Evolutionary conservation across 2,113 vertebrate species (phyloP).

Genomic region (Pygoscelis adeliae): DNA sequence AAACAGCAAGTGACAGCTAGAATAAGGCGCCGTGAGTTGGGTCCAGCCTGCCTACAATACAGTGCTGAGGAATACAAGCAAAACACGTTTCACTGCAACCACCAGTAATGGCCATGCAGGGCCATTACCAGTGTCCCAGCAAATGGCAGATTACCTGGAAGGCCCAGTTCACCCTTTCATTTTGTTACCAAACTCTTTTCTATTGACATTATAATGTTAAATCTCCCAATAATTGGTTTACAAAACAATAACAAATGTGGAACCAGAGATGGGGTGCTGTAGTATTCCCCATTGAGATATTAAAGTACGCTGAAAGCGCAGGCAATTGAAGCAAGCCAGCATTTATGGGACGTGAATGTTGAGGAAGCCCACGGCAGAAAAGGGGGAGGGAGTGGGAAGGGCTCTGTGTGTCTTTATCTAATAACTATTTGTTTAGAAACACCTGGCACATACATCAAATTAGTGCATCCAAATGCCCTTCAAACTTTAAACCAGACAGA

Average conservation of each 20-base stretch:
- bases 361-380: background rate
- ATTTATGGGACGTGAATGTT: background rate
- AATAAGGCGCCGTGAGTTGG: rapidly evolving
- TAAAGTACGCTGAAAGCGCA: background rate
- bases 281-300: background rate
- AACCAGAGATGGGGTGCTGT: background rate
- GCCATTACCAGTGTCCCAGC: background rate
- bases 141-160: background rate
- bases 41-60: background rate
- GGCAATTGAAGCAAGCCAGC: background rate
- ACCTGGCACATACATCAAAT: conserved; percentile 14
- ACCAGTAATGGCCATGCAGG: background rate
- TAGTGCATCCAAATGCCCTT: conserved; percentile 35
- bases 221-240: background rate
- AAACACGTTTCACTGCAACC: background rate
- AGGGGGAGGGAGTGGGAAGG: background rate
- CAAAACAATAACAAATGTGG: background rate
- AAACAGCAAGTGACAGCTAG: background rate
- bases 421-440: conserved; percentile 49
- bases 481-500: conserved; percentile 61
- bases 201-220: background rate
- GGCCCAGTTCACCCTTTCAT: background rate
- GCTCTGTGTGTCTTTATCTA: background rate
- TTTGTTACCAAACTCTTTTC: background rate
- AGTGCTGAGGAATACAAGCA: background rate